These are phyloP conservation scores for Rhingia rostrata DNA, from an alignment of 2,888 invertebrate species.

Conservation along the genomic window DNA sequence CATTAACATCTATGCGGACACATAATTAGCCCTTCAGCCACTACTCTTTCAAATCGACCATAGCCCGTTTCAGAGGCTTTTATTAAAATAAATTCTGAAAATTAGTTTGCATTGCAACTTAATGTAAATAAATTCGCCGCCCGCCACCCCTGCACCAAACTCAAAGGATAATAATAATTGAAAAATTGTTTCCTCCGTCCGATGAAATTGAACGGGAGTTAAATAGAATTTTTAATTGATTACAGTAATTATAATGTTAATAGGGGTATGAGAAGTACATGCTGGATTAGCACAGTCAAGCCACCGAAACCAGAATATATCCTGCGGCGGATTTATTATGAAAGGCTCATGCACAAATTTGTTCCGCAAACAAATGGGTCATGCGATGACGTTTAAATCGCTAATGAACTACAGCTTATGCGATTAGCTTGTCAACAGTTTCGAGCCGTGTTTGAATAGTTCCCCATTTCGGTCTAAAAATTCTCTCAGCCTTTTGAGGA, in stretches of 20 bases:
- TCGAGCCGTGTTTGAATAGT: slow-evolving; percentile 30
- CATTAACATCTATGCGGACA: no score
- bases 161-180: slow-evolving; percentile 42
- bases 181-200: slow-evolving; percentile 32
- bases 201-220: slow-evolving; percentile 57
- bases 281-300: slow-evolving; percentile 40
- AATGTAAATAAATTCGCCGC: not conserved
- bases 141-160: not conserved
- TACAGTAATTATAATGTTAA: slow-evolving; percentile 70
- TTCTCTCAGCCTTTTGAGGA: not conserved
- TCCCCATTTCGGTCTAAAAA: not conserved
- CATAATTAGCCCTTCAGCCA: no score
- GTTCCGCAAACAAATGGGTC: slow-evolving; percentile 50
- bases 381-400: slow-evolving; percentile 59
- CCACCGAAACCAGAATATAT: not conserved
- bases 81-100: no score
- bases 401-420: slow-evolving; percentile 64
- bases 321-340: slow-evolving; percentile 54
- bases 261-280: slow-evolving; percentile 19
- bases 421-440: slow-evolving; percentile 69
- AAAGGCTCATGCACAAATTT: slow-evolving; percentile 48
- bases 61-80: no score
- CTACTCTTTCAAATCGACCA: no score
- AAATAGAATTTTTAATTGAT: slow-evolving; percentile 74
- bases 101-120: no score